Percentiles rank a stretch among this genome's conserved stretches.
Evolutionary conservation across 1,140 invertebrate species (phyloP).

Genomic region (Brachionus rubens): DNA sequence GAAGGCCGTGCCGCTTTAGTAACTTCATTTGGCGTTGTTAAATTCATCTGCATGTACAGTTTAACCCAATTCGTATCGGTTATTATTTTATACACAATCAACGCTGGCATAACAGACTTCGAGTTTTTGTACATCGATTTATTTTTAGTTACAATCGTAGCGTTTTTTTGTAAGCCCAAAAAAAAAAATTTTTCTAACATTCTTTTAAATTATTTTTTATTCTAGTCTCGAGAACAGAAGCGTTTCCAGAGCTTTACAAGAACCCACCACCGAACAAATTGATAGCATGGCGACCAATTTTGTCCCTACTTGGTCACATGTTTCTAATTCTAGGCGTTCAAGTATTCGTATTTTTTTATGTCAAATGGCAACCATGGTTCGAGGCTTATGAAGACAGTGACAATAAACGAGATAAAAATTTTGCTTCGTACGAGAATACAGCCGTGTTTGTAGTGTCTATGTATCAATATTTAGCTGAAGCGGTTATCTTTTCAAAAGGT

Average conservation of each 20-base stretch:
- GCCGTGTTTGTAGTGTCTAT: slow-evolving; percentile 37
- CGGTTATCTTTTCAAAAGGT: slow-evolving; percentile 46
- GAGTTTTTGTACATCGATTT: slow-evolving; percentile 47
- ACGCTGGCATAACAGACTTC: slow-evolving; percentile 41
- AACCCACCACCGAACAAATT: slow-evolving; percentile 41
- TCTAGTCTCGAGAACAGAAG: slow-evolving; percentile 39
- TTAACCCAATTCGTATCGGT: slow-evolving; percentile 91
- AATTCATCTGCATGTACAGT: slow-evolving; percentile 93
- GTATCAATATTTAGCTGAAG: slow-evolving; percentile 44
- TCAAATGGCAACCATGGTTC: slow-evolving; percentile 46
- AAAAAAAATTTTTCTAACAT: not conserved
- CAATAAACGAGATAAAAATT: slow-evolving; percentile 43
- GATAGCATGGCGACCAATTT: slow-evolving; percentile 28
- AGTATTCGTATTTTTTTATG: slow-evolving; percentile 33
- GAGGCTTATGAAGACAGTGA: slow-evolving; percentile 46
- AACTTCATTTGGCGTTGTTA: slow-evolving; percentile 92
- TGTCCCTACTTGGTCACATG: slow-evolving; percentile 41
- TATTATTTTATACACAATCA: slow-evolving; percentile 73
- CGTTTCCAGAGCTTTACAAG: slow-evolving; percentile 40
- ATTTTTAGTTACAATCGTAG: slow-evolving; percentile 38
- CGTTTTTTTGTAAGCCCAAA: slow-evolving; percentile 37
- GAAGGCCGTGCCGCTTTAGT: slow-evolving; percentile 89
- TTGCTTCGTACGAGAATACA: slow-evolving; percentile 30
- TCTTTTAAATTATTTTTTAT: not conserved
- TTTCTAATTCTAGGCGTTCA: slow-evolving; percentile 35